A percentile compares a stretch with the other conserved stretches of the same genome.
phyloP scores from a whole-genome alignment of 2,888 invertebrate species.

The Argynnis bischoffii region DNA sequence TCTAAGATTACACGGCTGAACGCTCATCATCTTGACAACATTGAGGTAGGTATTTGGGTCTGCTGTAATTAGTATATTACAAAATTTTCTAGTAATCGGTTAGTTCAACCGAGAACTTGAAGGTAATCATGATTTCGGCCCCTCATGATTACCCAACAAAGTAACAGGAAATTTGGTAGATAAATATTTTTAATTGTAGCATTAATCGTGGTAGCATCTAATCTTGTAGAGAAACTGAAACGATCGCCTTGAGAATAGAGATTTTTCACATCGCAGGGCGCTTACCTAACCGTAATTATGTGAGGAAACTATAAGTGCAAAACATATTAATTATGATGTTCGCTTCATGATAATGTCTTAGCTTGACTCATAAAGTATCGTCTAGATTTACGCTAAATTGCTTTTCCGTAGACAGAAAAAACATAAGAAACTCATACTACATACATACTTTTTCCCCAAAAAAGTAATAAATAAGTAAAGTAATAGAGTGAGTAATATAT shows the following conservation, averaged over 20 bases:
- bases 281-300: conserved; percentile 55
- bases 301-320: conserved; percentile 29
- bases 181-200: conserved; percentile 62
- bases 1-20: conserved; percentile 13
- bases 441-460: too few relatives aligned
- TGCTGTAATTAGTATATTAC: conserved; percentile 25
- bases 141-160: conserved; percentile 27
- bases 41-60: conserved; percentile 2
- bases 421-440: too few relatives aligned
- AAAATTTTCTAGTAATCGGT: conserved; percentile 26
- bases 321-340: conserved; percentile 23
- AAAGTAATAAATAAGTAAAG: too few relatives aligned
- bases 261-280: conserved; percentile 61
- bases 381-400: neutral
- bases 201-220: conserved; percentile 60
- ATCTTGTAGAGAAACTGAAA: conserved; percentile 59
- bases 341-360: conserved; percentile 10
- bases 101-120: conserved; percentile 25
- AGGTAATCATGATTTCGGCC: conserved; percentile 30
- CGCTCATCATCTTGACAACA: conserved; percentile 14
- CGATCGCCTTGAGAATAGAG: conserved; percentile 68
- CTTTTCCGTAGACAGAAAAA: too few relatives aligned
- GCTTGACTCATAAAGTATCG: neutral
- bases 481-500: too few relatives aligned
- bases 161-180: conserved; percentile 62